phyloP scores from a whole-genome alignment of 2,888 invertebrate genomes.

The Eupithecia centaureata region DNA sequence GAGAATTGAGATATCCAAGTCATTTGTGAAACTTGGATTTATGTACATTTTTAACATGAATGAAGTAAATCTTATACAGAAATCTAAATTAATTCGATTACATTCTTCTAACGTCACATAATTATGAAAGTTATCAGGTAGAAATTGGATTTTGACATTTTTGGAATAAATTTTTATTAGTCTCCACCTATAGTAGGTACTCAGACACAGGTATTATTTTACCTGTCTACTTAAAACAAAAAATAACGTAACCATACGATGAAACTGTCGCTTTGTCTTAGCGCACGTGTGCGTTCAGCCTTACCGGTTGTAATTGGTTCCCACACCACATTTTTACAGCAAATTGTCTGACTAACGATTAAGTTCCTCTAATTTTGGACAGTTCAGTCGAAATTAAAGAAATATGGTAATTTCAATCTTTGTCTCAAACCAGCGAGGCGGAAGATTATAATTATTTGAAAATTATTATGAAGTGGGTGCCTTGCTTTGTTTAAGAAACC shows the following conservation, averaged over 20 bases:
- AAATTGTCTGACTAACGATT: slow-evolving; percentile 72
- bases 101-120: not conserved
- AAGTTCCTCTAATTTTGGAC: slow-evolving; percentile 77
- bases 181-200: too few relatives aligned
- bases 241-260: not conserved
- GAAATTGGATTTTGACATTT: too few relatives aligned
- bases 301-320: slow-evolving; percentile 66
- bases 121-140: too few relatives aligned
- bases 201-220: not conserved
- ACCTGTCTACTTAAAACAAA: not conserved
- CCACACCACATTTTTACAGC: slow-evolving; percentile 71
- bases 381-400: slow-evolving; percentile 76
- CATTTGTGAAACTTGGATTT: not conserved
- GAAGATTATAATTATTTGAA: slow-evolving; percentile 81
- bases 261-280: slow-evolving; percentile 16
- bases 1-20: too few relatives aligned
- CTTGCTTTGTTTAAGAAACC: slow-evolving; percentile 61
- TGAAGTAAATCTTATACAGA: not conserved
- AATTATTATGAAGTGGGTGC: slow-evolving; percentile 66
- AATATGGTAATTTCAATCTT: slow-evolving; percentile 80
- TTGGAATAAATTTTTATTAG: too few relatives aligned
- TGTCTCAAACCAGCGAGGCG: slow-evolving; percentile 75
- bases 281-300: slow-evolving; percentile 41
- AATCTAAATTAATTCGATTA: not conserved
- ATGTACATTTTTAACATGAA: not conserved